Base-by-base conservation (phyloP, 2,113 vertebrate genomes). In the Limanda limanda region DNA sequence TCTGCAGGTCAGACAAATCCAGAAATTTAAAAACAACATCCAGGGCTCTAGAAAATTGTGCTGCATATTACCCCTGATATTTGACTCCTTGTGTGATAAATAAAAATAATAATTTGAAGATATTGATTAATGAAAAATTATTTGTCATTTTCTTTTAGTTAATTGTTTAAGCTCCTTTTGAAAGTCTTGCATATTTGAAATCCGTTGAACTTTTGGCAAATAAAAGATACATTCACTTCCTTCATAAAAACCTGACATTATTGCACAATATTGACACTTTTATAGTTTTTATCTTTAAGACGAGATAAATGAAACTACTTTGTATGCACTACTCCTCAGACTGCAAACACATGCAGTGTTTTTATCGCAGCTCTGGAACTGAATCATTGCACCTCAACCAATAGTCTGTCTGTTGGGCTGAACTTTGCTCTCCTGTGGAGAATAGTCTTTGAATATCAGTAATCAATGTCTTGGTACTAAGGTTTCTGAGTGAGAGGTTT, bases 341-440 rank as follows among this genome's bases (percentile, higher is more conserved):
- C 62, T 27, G 27, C 66, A 35, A 57, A 21, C 45, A 45, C 23
- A 21, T 58, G 52, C 45, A 47, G 18, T 45, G 24, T 17, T 3
- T n/a, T 23, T 81, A 82, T 82, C 61, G 11, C 42, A 10, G 47
- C 52, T 61, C 24, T 62, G 10, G 55, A 65, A 56, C 42, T 66
- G 8, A 76, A 3, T 69, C 54, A 3, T 62, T 55, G 27, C 40
- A 72, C 23, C 67, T 25, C 1, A 51, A 18, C 59, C 74, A 52
- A 24, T 13, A 54, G 24, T 79, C 40, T 68, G 67, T 69, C 12
- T 77, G 27, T 56, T 42, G 47, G 48, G 12, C 40, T 73, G 74
- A 73, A 74, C 81, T 82, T 79, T 78, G 81, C 62, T 27, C 65
- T 8, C 24, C 14, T 21, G n/a, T 57, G n/a, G 18, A 48, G 18